phyloP scores from a whole-genome alignment of 2,113 vertebrate species.

The Glaucidium brasilianum region DNA sequence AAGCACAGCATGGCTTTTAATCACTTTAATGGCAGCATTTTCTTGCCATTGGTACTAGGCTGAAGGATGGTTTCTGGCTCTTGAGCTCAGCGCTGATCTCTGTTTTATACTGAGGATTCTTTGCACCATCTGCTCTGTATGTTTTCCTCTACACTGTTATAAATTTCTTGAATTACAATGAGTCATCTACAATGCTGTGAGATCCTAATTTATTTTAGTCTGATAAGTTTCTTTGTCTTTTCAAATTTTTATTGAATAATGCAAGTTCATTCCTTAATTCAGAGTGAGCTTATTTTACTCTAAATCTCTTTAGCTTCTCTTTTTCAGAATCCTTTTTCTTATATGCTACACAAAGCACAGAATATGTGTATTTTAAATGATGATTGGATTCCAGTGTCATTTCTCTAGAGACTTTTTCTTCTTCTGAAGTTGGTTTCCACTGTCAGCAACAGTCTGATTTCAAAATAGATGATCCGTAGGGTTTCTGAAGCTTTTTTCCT shows the following conservation, averaged over 20 bases:
- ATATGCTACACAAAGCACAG: neutral
- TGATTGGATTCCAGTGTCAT: neutral
- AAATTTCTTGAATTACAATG: neutral
- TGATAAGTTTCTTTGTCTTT: neutral
- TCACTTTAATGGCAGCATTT: slow-evolving; percentile 19
- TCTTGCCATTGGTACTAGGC: neutral
- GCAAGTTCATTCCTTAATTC: neutral
- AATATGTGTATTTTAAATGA: neutral
- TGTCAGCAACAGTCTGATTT: neutral
- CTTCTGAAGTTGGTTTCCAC: neutral
- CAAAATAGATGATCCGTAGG: neutral
- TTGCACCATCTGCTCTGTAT: slow-evolving; percentile 1
- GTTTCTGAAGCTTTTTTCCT: neutral
- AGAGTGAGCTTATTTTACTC: neutral
- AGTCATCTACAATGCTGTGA: neutral
- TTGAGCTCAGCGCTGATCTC: neutral
- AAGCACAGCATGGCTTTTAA: slow-evolving; percentile 2
- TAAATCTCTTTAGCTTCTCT: neutral
- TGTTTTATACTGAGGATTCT: neutral
- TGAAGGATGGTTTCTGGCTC: neutral
- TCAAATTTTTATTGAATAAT: neutral
- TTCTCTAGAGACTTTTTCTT: neutral
- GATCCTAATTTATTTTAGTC: neutral
- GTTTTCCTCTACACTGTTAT: neutral
- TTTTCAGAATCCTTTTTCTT: neutral